A percentile compares a stretch with the other conserved stretches of the same genome.
phyloP scores from a whole-genome alignment of 2,888 invertebrate species.

The Tiliacea citrago region DNA sequence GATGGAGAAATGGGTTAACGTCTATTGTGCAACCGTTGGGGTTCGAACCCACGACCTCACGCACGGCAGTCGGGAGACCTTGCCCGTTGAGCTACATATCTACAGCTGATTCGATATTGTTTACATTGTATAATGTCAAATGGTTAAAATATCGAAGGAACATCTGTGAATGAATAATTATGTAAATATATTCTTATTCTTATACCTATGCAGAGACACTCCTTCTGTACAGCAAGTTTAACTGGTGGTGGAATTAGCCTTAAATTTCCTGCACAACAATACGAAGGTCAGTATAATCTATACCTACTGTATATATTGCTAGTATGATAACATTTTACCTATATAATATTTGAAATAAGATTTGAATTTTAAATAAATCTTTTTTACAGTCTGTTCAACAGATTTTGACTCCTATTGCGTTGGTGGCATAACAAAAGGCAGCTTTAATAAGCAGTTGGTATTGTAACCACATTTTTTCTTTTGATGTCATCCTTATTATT shows the following conservation, averaged over 20 bases:
- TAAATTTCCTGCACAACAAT: constrained; percentile 70
- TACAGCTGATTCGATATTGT: neutral
- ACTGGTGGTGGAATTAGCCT: constrained; percentile 84
- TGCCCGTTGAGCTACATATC: neutral
- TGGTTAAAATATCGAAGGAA: neutral
- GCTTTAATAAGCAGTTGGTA: too few species aligned
- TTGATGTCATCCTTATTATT: too few species aligned
- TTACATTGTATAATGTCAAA: neutral
- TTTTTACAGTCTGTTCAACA: too few species aligned
- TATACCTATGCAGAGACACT: constrained; percentile 70
- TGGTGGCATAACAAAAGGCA: too few species aligned
- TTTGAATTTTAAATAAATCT: too few species aligned
- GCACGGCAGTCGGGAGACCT: neutral
- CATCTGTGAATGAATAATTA: constrained; percentile 14
- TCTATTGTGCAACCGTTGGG: neutral
- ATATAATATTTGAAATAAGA: too few species aligned
- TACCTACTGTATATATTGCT: constrained; percentile 32
- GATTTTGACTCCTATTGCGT: too few species aligned
- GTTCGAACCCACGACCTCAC: constrained; percentile 9
- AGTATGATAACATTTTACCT: neutral
- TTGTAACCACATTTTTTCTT: too few species aligned
- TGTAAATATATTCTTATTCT: constrained; percentile 73
- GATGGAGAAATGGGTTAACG: neutral
- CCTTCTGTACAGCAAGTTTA: constrained; percentile 85
- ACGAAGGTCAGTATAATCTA: constrained; percentile 78